Evolutionary conservation across 2,888 invertebrate species (phyloP).

Genomic region (Volucella inflata): DNA sequence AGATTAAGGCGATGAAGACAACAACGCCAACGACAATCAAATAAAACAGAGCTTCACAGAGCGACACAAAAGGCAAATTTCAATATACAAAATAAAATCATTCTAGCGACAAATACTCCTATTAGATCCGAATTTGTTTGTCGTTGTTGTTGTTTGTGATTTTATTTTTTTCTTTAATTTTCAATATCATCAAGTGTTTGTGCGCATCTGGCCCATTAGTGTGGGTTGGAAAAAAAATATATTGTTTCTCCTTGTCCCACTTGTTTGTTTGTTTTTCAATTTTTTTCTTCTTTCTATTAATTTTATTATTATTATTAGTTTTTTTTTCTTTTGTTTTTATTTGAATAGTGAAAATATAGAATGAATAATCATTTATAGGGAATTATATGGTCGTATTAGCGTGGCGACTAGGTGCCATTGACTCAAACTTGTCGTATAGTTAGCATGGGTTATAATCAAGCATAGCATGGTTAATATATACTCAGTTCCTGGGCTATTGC

Average conservation of each 20-base stretch:
- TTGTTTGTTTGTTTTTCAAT: slow-evolving; percentile 71
- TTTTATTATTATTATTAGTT: slow-evolving; percentile 33
- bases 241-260: slow-evolving; percentile 72
- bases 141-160: no score
- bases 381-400: slow-evolving; percentile 28
- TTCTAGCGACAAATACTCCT: slow-evolving; percentile 36
- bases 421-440: slow-evolving; percentile 47
- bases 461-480: slow-evolving; percentile 45
- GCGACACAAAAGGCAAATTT: not conserved
- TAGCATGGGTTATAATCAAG: no score
- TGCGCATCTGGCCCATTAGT: not conserved
- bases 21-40: not conserved
- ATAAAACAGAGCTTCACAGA: not conserved
- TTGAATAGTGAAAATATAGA: slow-evolving; percentile 69
- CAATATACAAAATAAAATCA: slow-evolving; percentile 34
- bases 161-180: slow-evolving; percentile 41
- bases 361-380: slow-evolving; percentile 64
- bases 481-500: slow-evolving; percentile 42
- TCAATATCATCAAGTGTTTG: slow-evolving; percentile 11
- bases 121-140: slow-evolving; percentile 54
- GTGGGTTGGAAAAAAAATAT: slow-evolving; percentile 14
- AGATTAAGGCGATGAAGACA: not conserved
- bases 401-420: slow-evolving; percentile 61
- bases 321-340: slow-evolving; percentile 37
- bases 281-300: slow-evolving; percentile 7